These are phyloP conservation scores for Pilophorus perplexus DNA, from an alignment of 2,888 invertebrate species.

Conservation along the genomic window DNA sequence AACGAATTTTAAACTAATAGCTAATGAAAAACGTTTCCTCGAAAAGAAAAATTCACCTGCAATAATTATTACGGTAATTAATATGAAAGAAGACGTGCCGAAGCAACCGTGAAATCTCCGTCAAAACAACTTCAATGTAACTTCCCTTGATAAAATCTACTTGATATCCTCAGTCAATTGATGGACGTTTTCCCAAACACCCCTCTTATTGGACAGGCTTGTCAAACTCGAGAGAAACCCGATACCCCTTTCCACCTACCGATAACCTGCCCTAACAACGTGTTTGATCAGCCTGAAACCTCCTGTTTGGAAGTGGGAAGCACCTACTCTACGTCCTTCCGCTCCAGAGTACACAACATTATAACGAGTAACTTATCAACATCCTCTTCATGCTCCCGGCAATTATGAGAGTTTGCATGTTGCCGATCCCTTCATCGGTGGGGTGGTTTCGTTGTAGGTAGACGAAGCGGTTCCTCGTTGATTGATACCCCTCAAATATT, in stretches of 20 bases:
- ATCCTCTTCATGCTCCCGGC: not conserved
- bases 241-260: not conserved
- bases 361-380: conserved; percentile 9
- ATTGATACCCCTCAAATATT: conserved; percentile 15
- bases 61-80: too few species aligned
- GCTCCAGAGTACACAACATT: conserved; percentile 5
- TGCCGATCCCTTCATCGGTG: not conserved
- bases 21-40: too few species aligned
- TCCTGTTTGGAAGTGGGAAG: not conserved
- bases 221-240: not conserved
- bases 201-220: too few species aligned
- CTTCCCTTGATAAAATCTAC: too few species aligned
- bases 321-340: not conserved
- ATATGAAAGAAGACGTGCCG: too few species aligned
- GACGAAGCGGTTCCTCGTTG: not conserved
- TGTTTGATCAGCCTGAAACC: not conserved
- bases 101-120: too few species aligned
- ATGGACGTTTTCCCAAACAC: too few species aligned
- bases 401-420: conserved; percentile 13
- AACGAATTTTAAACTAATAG: too few species aligned
- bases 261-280: conserved; percentile 13
- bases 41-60: too few species aligned
- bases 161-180: too few species aligned
- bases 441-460: not conserved
- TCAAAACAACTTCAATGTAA: too few species aligned